A percentile compares a stretch with the other conserved stretches of the same genome.
These are phyloP conservation scores for Ancistrus triradiatus DNA, from an alignment of 2,113 vertebrate species.

Conservation along the genomic window DNA sequence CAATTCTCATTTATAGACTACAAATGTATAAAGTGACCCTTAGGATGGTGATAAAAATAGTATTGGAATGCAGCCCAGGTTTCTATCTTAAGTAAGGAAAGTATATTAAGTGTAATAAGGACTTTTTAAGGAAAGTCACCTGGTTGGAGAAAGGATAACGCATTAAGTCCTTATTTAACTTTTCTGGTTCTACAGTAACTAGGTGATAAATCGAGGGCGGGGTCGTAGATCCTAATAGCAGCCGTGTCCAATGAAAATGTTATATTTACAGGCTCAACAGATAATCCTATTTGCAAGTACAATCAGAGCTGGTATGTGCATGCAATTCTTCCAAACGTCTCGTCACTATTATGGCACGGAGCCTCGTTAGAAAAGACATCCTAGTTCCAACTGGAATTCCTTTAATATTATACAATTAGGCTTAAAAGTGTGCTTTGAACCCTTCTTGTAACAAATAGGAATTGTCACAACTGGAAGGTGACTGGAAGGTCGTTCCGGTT, in stretches of 20 bases:
- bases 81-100: no score
- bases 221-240: no score
- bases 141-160: no score
- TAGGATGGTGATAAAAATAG: no score
- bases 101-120: no score
- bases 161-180: slow-evolving; percentile 2
- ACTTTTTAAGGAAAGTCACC: neutral
- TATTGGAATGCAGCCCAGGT: no score
- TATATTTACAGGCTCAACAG: slow-evolving; percentile 59
- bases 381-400: neutral
- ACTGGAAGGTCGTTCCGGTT: slow-evolving; percentile 67
- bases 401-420: slow-evolving; percentile 21
- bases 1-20: no score
- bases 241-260: slow-evolving; percentile 22
- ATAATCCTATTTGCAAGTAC: slow-evolving; percentile 58
- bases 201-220: no score
- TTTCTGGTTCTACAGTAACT: neutral
- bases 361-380: slow-evolving; percentile 2
- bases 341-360: slow-evolving; percentile 51
- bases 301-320: slow-evolving; percentile 73
- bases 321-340: slow-evolving; percentile 72
- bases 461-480: slow-evolving; percentile 59
- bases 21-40: no score
- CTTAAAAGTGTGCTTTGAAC: slow-evolving; percentile 51
- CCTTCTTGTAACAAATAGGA: slow-evolving; percentile 30